phyloP scores from a whole-genome alignment of 2,888 invertebrate species.

The Athrips mouffetella region DNA sequence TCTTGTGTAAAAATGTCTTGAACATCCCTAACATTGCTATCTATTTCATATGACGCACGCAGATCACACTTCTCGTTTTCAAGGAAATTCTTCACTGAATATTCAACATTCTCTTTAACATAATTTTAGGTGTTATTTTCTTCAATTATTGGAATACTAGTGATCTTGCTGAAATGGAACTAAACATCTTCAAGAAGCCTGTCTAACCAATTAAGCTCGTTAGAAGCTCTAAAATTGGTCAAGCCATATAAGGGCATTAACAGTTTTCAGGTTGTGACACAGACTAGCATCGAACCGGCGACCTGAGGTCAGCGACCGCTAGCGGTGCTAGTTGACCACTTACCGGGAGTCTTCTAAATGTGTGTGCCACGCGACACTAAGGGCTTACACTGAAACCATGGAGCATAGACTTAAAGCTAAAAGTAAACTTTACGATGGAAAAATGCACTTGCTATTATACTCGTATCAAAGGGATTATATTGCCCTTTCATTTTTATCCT shows the following conservation, averaged over 20 bases:
- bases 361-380: constrained; percentile 23
- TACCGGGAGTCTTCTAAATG: constrained; percentile 35
- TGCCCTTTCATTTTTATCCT: no score
- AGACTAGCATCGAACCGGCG: constrained; percentile 42
- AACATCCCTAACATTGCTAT: neutral
- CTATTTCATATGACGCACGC: neutral
- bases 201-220: no score
- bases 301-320: constrained; percentile 43
- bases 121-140: no score
- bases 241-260: constrained; percentile 14
- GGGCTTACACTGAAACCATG: neutral
- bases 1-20: neutral
- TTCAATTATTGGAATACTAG: no score
- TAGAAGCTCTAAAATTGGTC: constrained; percentile 11
- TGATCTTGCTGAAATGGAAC: no score
- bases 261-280: constrained; percentile 25
- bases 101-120: no score
- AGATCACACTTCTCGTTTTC: neutral
- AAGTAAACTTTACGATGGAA: neutral
- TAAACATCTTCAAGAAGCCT: no score
- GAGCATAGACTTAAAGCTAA: no score
- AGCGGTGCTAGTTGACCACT: constrained; percentile 38
- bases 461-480: neutral
- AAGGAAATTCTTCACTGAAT: neutral
- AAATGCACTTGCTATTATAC: neutral